Conservation (phyloP, 2,113 vertebrate genomes). For the Saccopteryx bilineata region DNA sequence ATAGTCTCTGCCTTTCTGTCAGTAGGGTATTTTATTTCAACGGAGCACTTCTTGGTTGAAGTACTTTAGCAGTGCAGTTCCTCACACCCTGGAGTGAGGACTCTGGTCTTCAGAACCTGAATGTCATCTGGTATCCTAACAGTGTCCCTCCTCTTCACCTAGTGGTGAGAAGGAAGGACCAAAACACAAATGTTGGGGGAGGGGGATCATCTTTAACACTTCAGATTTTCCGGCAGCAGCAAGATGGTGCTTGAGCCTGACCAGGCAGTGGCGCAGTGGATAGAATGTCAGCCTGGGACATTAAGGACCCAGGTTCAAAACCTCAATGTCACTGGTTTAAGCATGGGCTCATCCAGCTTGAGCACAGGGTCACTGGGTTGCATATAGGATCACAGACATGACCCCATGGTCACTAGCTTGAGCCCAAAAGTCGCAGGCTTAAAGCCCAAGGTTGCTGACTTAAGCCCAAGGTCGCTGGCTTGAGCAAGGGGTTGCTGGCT, state of each 20-base stretch:
- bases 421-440: too few species aligned
- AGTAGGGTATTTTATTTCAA: not conserved
- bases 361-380: too few species aligned
- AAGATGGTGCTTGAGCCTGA: not conserved
- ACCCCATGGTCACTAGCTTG: too few species aligned
- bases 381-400: too few species aligned
- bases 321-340: too few species aligned
- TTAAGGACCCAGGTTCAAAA: too few species aligned
- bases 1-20: not conserved
- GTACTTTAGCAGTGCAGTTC: not conserved
- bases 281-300: too few species aligned
- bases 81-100: not conserved
- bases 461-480: too few species aligned
- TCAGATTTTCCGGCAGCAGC: not conserved
- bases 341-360: too few species aligned
- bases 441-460: too few species aligned
- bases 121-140: not conserved
- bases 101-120: not conserved
- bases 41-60: not conserved
- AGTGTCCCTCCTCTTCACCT: not conserved
- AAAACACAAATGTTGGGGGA: not conserved
- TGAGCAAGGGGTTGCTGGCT: too few species aligned
- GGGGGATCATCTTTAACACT: not conserved
- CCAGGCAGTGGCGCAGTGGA: too few species aligned
- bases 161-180: not conserved